Evolutionary conservation across 2,888 invertebrate species (phyloP), one percentile per base, ranked within the genome.

Genomic region (Tachina grossa): DNA sequence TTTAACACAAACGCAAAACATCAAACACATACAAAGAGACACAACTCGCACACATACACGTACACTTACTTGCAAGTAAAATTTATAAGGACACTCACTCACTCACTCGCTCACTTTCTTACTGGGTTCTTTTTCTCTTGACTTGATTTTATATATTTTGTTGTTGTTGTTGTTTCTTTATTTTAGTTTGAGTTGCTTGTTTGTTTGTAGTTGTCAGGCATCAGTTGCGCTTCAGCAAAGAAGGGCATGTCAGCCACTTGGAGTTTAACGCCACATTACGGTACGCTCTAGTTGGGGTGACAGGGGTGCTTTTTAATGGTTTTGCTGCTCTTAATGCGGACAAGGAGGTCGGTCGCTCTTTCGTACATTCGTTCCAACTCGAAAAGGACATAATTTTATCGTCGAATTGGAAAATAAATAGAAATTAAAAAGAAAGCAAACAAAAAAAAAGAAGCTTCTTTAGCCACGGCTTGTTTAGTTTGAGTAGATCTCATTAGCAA

Each of bases 401-500:
- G 69, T 71, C 61, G 81, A 85, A 85, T 82, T 85, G 81, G 81
- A 85, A 78, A 82, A 85, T 78, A 85, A 88, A 87, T 75, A 74
- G 72, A 84, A 83, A 81, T 87, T 85, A 84, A 84, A 86, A 75
- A 84, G 63, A 71, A 83, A 76, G 39, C 63, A 77, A 68, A 85
- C 80, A 31, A 11, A 65, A 83, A 79, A 74, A 69, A 88, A 87
- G 86, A 72, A 87, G 78, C 82, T 85, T 87, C 88, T 89, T 89
- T 72, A 77, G 65, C 85, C 71, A 88, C 88, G 89, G 89, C 77
- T 85, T 83, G 77, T 83, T 84, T 84, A 77, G 83, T 81, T 86
- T 84, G 72, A 81, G 84, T 79, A 89, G 90, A 90, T 91, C 91
- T 91, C 91, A 91, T 91, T 91, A 91, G 90, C 89, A 89, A 89